These are phyloP conservation scores for Brachionus paranguensis DNA, from an alignment of 1,140 invertebrate species.

Conservation along the genomic window DNA sequence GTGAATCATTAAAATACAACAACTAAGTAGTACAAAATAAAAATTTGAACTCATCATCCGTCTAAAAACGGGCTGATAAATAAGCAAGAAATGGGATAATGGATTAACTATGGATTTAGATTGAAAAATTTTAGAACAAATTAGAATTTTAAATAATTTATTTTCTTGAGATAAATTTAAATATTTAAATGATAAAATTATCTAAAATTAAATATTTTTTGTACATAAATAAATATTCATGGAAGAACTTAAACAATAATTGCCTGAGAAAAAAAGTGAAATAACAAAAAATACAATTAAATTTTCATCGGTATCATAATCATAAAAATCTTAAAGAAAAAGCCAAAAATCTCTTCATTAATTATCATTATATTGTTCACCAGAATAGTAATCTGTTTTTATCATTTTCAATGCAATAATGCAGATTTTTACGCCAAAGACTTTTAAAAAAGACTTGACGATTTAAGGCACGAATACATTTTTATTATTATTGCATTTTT, in stretches of 20 bases:
- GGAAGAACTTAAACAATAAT: not conserved
- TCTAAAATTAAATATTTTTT: conserved; percentile 4
- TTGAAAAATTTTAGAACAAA: not conserved
- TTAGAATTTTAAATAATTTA: not conserved
- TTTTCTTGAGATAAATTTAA: not conserved
- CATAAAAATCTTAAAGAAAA: not conserved
- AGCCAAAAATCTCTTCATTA: not conserved
- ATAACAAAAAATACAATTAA: not conserved
- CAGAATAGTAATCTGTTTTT: not conserved
- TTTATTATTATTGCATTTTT: conserved; percentile 40
- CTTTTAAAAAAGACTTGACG: not conserved
- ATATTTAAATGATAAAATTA: not conserved
- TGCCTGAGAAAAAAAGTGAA: not conserved
- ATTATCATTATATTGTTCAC: not conserved
- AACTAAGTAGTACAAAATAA: not conserved
- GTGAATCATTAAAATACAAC: conserved; percentile 13
- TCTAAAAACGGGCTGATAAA: not conserved
- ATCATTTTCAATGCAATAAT: not conserved
- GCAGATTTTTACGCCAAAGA: not conserved
- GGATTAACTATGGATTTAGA: too few species aligned
- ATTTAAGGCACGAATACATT: conserved; percentile 16
- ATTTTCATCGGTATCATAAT: not conserved
- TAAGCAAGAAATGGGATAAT: not conserved
- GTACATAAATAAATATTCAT: not conserved
- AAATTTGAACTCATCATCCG: not conserved